Percentiles rank a stretch among this genome's conserved stretches.
These are phyloP conservation scores for Urocynchramus pylzowi DNA, from an alignment of 2,113 vertebrate genomes.

Conservation along the genomic window DNA sequence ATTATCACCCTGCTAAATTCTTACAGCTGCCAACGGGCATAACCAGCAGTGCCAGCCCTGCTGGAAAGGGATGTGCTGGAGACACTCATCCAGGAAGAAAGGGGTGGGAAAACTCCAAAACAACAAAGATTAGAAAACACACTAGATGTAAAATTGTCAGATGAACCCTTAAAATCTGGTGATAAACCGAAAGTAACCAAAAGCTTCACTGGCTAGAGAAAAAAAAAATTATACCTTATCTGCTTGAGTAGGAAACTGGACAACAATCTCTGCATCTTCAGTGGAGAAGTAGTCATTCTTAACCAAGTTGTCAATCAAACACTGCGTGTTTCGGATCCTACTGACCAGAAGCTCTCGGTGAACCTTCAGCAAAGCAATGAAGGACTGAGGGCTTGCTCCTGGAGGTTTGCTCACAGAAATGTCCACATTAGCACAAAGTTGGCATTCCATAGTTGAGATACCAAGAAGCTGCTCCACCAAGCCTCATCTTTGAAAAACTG, in stretches of 20 bases:
- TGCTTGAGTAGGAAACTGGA: constrained; percentile 78
- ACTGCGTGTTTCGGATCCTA: constrained; percentile 82
- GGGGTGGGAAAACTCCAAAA: background rate
- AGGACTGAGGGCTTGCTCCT: background rate
- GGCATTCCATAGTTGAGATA: constrained; percentile 60
- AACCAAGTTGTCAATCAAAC: constrained; percentile 88
- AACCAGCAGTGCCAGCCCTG: background rate
- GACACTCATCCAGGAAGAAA: background rate
- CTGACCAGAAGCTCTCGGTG: constrained; percentile 86
- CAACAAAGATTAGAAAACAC: background rate
- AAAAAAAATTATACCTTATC: constrained; percentile 76
- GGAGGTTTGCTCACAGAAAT: background rate
- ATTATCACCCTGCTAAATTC: background rate
- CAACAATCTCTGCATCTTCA: constrained; percentile 87
- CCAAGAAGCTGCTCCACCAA: background rate
- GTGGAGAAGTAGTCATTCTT: constrained; percentile 81
- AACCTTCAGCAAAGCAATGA: constrained; percentile 71
- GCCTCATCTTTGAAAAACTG: constrained; percentile 51
- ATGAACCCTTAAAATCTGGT: background rate
- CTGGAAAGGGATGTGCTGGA: background rate
- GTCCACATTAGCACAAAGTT: background rate
- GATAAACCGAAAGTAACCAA: background rate
- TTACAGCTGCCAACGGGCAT: background rate
- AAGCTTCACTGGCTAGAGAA: background rate
- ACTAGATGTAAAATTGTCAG: background rate